Evolutionary conservation across 2,888 invertebrate genomes (phyloP), one percentile per base, ranked within the genome.

Genomic region (Icerya purchasi): DNA sequence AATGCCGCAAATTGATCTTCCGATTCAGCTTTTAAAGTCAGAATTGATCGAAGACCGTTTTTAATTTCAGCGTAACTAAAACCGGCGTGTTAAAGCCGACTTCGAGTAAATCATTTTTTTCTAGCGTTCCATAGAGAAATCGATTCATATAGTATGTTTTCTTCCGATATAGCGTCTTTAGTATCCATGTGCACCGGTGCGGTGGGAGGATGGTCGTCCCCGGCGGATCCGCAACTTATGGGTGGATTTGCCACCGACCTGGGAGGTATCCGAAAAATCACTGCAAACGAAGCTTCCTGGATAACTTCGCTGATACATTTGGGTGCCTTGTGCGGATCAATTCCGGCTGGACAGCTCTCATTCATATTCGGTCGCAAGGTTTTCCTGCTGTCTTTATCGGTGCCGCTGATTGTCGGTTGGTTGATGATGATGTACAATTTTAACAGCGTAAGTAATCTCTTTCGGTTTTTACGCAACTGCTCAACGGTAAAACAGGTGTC

Each of bases 321-420:
- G 22, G 87, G 86, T 53, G 84, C 84, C 0, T 80, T 83, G 20
- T 72, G 75, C 1, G 75, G 82, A 1, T 69, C 70, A 19, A 58
- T 70, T 1, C 64, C 68, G 18, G 68, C 68, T 10, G 70, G 70
- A 21, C 61, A 62, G 3, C 71, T 79, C 18, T 81, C 83, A 71
- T 83, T 84, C 67, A 64, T 74, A 1, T 74, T 85, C 61, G 87
- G 87, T 19, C 75, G 86, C 57, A 85, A 83, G 68, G 72, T 73
- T 60, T 80, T 84, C 0, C 79, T 83, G 76, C 68, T 84, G 49
- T 63, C 75, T 0, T 72, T 83, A 5, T 76, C 78, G 0, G 52
- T 82, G 22, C 85, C 86, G 0, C 85, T 86, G 68, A 77, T 77
- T 0, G 21, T 80, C 8, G 87, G 87, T 21, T 87, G 87, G 87